Evolutionary conservation across 2,888 invertebrate genomes (phyloP).

Genomic region (Volucella zonaria): DNA sequence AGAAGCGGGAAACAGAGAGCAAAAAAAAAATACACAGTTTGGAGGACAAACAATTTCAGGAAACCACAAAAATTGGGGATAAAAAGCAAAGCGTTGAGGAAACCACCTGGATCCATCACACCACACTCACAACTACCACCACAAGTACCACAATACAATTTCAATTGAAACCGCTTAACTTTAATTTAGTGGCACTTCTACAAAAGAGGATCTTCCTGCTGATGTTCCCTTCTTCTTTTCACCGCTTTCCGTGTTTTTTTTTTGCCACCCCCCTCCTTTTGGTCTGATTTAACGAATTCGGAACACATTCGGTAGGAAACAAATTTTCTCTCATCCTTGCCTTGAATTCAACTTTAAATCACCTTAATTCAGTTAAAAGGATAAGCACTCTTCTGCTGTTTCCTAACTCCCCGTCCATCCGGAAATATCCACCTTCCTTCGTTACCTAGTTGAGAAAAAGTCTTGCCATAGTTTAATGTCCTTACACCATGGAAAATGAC

Average conservation of each 20-base stretch:
- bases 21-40: conserved; percentile 1
- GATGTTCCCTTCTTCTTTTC: background rate
- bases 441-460: conserved; percentile 18
- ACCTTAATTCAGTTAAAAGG: conserved; percentile 72
- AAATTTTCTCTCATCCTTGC: conserved; percentile 35
- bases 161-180: conserved; percentile 67
- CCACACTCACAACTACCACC: background rate
- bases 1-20: background rate
- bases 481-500: conserved; percentile 66
- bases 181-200: conserved; percentile 65
- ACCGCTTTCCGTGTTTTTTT: no score
- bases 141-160: conserved; percentile 51
- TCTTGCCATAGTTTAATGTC: conserved; percentile 66
- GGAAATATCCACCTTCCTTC: background rate
- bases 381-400: conserved; percentile 63
- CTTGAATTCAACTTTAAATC: conserved; percentile 65
- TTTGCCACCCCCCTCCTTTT: conserved; percentile 8
- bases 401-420: conserved; percentile 17
- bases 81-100: conserved; percentile 21
- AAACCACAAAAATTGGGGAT: conserved; percentile 53
- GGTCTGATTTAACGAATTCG: conserved; percentile 35
- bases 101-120: background rate
- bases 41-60: conserved; percentile 33
- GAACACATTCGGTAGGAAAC: conserved; percentile 43
- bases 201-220: conserved; percentile 36